A percentile compares a stretch with the other conserved stretches of the same genome.
phyloP scores from a whole-genome alignment of 2,113 vertebrate species.

The Oncorhynchus mykiss region DNA sequence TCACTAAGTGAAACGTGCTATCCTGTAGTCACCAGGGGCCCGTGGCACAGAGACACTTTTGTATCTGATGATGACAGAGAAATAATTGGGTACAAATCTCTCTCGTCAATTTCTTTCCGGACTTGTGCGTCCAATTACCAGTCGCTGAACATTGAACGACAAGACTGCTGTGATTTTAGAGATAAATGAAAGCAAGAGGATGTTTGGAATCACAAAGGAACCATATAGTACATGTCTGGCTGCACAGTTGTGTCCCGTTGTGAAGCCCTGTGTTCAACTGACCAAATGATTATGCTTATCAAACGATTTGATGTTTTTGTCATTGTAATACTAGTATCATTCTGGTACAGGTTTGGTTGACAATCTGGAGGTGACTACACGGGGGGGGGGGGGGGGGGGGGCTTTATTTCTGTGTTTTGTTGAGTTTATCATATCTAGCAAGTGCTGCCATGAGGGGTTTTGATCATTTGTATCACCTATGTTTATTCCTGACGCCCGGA shows the following conservation, averaged over 20 bases:
- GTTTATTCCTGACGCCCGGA: slow-evolving; percentile 26
- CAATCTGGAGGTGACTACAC: slow-evolving; percentile 13
- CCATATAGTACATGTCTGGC: not conserved
- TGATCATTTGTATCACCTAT: slow-evolving; percentile 50
- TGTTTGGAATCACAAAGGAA: slow-evolving; percentile 2
- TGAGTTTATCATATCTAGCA: slow-evolving; percentile 30
- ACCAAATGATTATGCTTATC: too few species aligned
- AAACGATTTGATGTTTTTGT: not conserved
- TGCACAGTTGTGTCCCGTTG: too few species aligned
- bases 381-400: not conserved
- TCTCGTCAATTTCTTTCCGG: slow-evolving; percentile 17
- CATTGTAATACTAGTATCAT: not conserved
- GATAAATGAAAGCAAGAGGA: slow-evolving; percentile 16
- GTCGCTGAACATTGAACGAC: slow-evolving; percentile 2
- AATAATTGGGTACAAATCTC: slow-evolving; percentile 33
- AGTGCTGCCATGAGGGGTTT: slow-evolving; percentile 33
- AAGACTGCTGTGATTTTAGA: slow-evolving; percentile 32
- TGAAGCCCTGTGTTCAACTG: too few species aligned
- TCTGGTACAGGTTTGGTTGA: slow-evolving; percentile 4
- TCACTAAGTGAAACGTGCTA: not conserved
- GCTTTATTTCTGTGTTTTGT: slow-evolving; percentile 32
- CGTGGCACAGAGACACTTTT: slow-evolving; percentile 5
- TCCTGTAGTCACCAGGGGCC: slow-evolving; percentile 5
- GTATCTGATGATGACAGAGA: slow-evolving; percentile 39
- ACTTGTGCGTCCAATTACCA: slow-evolving; percentile 39